Conservation (phyloP, 2,888 invertebrate species). For the Epinotia ramella region DNA sequence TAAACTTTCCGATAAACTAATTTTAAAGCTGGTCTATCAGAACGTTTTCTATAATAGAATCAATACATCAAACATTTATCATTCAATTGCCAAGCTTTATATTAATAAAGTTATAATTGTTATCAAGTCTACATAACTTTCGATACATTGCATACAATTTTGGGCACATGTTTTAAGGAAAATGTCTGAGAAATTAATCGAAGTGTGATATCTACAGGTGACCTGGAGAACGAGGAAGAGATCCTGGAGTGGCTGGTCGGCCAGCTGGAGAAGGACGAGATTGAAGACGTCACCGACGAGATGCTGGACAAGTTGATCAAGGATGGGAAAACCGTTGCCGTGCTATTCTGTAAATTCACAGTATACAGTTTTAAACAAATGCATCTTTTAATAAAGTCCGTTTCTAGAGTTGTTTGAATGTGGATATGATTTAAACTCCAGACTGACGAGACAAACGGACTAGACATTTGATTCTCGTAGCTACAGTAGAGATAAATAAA, state of each 20-base stretch:
- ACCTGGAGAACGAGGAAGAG: constrained; percentile 95
- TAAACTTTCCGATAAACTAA: constrained; percentile 10
- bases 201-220: constrained; percentile 79
- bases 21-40: neutral
- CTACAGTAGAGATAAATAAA: neutral
- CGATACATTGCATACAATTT: neutral
- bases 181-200: neutral
- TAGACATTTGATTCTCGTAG: constrained; percentile 14
- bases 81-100: neutral
- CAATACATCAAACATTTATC: neutral
- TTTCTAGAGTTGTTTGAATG: constrained; percentile 21
- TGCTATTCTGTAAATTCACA: constrained; percentile 92
- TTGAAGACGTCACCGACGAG: constrained; percentile 97
- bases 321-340: constrained; percentile 95
- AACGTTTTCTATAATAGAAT: neutral
- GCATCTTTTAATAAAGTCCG: constrained; percentile 24
- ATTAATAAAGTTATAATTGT: neutral
- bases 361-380: constrained; percentile 29
- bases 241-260: constrained; percentile 94
- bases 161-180: neutral
- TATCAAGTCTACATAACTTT: neutral
- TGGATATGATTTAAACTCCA: constrained; percentile 22
- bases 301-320: constrained; percentile 96
- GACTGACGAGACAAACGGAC: constrained; percentile 12
- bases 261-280: constrained; percentile 96